Evolutionary conservation across 2,113 vertebrate genomes (phyloP), one percentile per base, ranked within the genome.

Genomic region (Cyanoderma ruficeps): DNA sequence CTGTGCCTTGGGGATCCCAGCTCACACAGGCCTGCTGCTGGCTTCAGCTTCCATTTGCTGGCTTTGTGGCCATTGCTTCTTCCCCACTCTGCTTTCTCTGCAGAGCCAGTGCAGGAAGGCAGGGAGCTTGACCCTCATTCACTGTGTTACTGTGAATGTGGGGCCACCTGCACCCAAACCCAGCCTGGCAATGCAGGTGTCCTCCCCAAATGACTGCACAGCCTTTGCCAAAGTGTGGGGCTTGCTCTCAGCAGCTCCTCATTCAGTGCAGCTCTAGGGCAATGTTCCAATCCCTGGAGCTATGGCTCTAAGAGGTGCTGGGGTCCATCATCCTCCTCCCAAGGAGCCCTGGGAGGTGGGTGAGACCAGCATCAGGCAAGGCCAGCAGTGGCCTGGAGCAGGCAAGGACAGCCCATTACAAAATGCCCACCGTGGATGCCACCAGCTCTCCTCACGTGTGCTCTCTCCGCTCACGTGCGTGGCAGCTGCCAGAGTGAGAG

Each of bases 381-480:
- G 49, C 28, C 83, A 84, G 42, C 41, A 81, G 49, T 39, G 30
- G 53, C 77, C 42, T 3, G 1, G 16, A 80, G 60, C 28, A 53
- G 49, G 57, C 1, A 18, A 83, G 13, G 31, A 31, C 0, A 4
- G 57, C 23, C 83, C 33, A 7, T 4, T 42, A 49, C 44, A 74
- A 35, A 78, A 42, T 15, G 9, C 41, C 21, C 53, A 31, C 6
- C 7, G 70, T 0, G 1, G 61, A 23, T 55, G 46, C 37, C 4
- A 9, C 21, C 4, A 7, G 52, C 52, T 65, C 42, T 72, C 41
- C 42, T 57, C 42, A 44, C 16, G 17, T 44, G 42, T 14, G 0
- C 37, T 81, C 50, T 41, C 46, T 39, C 30, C 0, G 2, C 47
- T 50, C 37, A 8, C 1, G 1, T 7, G 46, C 15, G 2, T 1